These are phyloP conservation scores for Acanthacorydalis orientalis DNA, from an alignment of 2,888 invertebrate genomes.

Conservation along the genomic window DNA sequence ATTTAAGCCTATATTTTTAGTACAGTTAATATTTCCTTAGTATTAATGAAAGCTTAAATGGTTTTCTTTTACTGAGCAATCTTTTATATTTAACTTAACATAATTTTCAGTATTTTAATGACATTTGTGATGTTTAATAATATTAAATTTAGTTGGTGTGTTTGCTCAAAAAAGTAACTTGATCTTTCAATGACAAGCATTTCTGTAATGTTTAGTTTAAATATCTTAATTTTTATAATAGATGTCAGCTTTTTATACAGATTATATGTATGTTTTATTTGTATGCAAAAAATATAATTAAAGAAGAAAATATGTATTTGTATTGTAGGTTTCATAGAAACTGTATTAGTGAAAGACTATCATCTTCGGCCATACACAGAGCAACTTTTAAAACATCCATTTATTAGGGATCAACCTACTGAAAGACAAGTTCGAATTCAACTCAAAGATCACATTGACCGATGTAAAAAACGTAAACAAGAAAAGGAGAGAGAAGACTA, in stretches of 20 bases:
- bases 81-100: too few relatives aligned
- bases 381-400: slow-evolving; percentile 90
- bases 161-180: too few relatives aligned
- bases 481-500: slow-evolving; percentile 69
- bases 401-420: slow-evolving; percentile 96
- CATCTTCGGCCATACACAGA: slow-evolving; percentile 97
- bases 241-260: too few relatives aligned
- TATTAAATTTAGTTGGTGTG: background rate
- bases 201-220: too few relatives aligned
- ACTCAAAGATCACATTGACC: slow-evolving; percentile 97
- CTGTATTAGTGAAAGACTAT: slow-evolving; percentile 93
- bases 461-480: slow-evolving; percentile 88
- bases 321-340: slow-evolving; percentile 75
- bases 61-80: too few relatives aligned
- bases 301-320: slow-evolving; percentile 4
- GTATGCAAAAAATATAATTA: background rate
- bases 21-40: too few relatives aligned
- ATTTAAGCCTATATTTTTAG: too few relatives aligned
- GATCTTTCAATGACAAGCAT: too few relatives aligned
- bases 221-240: too few relatives aligned
- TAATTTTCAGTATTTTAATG: too few relatives aligned
- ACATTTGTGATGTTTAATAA: background rate
- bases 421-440: slow-evolving; percentile 97
- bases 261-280: background rate
- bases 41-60: too few relatives aligned